Percentiles rank a stretch among this genome's conserved stretches.
phyloP scores from a whole-genome alignment of 2,797 vertebrate genomes.

The Yasuhikotakia modesta region DNA sequence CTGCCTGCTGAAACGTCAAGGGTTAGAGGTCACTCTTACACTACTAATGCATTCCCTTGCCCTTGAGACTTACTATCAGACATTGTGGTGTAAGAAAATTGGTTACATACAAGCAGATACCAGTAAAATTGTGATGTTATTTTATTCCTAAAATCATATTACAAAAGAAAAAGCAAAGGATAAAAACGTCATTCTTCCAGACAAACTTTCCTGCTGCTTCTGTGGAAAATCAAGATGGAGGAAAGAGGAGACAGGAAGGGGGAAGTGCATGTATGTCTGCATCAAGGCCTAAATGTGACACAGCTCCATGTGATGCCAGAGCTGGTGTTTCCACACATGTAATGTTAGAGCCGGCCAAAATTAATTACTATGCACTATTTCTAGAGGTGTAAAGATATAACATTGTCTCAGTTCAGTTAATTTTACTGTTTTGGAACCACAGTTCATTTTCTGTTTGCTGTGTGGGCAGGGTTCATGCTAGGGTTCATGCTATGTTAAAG shows the following conservation, averaged over 20 bases:
- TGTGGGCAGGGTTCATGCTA: no score
- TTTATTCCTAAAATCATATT: no score
- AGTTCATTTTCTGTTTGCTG: no score
- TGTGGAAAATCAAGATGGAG: conserved; percentile 16
- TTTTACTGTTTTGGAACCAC: no score
- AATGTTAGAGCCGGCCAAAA: no score
- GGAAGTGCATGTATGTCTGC: neutral
- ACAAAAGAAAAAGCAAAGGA: neutral
- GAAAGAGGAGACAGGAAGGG: neutral
- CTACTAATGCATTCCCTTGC: neutral
- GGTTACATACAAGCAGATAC: neutral
- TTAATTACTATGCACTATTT: no score
- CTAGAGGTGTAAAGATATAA: no score
- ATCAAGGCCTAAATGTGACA: conserved; percentile 6
- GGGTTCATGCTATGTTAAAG: no score
- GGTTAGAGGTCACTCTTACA: neutral
- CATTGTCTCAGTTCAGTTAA: no score
- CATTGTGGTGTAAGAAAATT: neutral
- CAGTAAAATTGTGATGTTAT: neutral
- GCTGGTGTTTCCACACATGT: neutral
- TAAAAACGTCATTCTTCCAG: neutral
- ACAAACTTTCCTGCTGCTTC: neutral
- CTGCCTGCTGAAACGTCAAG: neutral
- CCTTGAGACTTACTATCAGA: neutral
- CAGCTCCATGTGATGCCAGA: conserved; percentile 18